Conservation (phyloP, 2,888 invertebrate genomes). For the Spilarctia lutea region DNA sequence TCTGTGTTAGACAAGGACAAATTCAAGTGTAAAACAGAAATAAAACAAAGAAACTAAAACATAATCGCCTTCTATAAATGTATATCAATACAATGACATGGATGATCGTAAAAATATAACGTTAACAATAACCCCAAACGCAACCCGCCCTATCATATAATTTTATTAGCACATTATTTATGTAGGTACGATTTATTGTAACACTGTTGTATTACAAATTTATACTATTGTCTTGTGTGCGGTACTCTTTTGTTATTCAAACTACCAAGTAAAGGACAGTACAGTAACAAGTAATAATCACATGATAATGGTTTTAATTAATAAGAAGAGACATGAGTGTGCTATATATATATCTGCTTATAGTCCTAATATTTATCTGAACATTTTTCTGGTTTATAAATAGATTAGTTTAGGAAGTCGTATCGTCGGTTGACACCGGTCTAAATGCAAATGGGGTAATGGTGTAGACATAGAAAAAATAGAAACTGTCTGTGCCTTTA, state of each 20-base stretch:
- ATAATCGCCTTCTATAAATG: constrained; percentile 24
- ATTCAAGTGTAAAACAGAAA: constrained; percentile 6
- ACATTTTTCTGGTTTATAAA: background rate
- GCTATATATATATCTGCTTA: background rate
- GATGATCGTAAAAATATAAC: constrained; percentile 44
- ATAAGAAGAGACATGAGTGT: background rate
- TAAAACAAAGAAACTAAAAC: constrained; percentile 13
- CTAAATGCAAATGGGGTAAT: background rate
- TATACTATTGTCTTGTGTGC: constrained; percentile 13
- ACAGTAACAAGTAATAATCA: constrained; percentile 1
- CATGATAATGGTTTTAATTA: background rate
- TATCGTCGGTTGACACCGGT: background rate
- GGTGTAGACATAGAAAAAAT: background rate
- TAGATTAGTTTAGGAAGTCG: background rate
- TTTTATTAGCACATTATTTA: constrained; percentile 44
- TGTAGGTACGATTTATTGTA: constrained; percentile 35
- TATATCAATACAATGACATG: constrained; percentile 44
- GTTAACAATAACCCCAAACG: constrained; percentile 38
- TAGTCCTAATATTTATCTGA: too few relatives aligned
- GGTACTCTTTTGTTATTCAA: constrained; percentile 12
- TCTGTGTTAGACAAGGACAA: background rate
- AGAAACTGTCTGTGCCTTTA: background rate
- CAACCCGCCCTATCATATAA: constrained; percentile 40
- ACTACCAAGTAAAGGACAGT: background rate
- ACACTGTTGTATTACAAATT: constrained; percentile 25